Conservation (phyloP, 1,140 invertebrate genomes). For the Colletes latitarsis region DNA sequence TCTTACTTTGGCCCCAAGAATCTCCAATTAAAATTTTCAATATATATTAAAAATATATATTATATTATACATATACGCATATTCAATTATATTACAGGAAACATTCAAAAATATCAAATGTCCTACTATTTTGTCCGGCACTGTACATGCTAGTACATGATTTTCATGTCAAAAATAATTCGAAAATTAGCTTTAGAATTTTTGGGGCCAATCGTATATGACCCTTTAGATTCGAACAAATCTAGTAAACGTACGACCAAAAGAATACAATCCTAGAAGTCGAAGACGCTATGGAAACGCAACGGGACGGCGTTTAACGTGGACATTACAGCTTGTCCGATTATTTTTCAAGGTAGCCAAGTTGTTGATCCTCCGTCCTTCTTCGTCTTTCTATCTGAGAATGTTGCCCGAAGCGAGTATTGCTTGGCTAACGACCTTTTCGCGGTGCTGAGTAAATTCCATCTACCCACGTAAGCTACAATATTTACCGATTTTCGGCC, state of each 20-base stretch:
- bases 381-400: neutral
- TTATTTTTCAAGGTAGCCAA: constrained; percentile 29
- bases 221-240: too few relatives aligned
- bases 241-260: too few relatives aligned
- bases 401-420: constrained; percentile 15
- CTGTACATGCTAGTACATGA: too few relatives aligned
- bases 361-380: constrained; percentile 30
- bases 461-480: constrained; percentile 19
- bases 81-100: too few relatives aligned
- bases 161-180: too few relatives aligned
- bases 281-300: neutral
- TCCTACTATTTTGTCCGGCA: too few relatives aligned
- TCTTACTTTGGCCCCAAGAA: too few relatives aligned
- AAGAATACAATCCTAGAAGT: constrained; percentile 7
- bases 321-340: constrained; percentile 42
- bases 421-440: constrained; percentile 37
- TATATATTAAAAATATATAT: too few relatives aligned
- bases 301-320: constrained; percentile 21
- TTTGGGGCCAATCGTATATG: neutral
- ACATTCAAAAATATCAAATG: too few relatives aligned
- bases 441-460: constrained; percentile 42
- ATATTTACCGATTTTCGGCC: constrained; percentile 35
- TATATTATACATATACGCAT: too few relatives aligned
- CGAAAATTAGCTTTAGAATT: too few relatives aligned
- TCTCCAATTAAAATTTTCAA: too few relatives aligned